A percentile compares a stretch with the other conserved stretches of the same genome.
Conservation (phyloP, 2,888 invertebrate species). For the Eupeodes latifasciatus region DNA sequence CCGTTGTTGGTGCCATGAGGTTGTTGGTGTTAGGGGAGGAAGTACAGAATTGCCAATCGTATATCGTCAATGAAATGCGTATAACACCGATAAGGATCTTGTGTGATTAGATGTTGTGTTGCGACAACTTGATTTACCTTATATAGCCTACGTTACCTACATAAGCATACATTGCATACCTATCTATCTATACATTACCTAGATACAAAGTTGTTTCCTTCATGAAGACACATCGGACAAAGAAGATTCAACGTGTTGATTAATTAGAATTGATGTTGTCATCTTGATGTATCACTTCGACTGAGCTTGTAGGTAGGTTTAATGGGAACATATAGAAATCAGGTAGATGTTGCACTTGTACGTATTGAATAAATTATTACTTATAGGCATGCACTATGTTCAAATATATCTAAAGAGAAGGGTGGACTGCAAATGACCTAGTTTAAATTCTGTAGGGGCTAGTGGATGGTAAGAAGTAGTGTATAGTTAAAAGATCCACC, state of each 20-base stretch:
- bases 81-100: constrained; percentile 69
- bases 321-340: background rate
- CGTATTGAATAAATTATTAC: constrained; percentile 33
- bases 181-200: no score
- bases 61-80: constrained; percentile 61
- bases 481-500: background rate
- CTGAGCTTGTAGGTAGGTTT: constrained; percentile 1
- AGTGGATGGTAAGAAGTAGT: background rate
- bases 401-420: background rate
- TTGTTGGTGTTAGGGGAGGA: background rate
- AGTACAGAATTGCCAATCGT: constrained; percentile 9
- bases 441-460: background rate
- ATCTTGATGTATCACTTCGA: constrained; percentile 64
- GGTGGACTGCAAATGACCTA: constrained; percentile 11
- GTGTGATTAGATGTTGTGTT: constrained; percentile 48
- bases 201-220: background rate
- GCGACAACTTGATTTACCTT: constrained; percentile 44
- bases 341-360: background rate
- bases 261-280: constrained; percentile 52
- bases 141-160: background rate
- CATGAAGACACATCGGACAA: constrained; percentile 11
- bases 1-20: background rate
- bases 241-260: constrained; percentile 36
- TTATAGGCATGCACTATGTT: constrained; percentile 6
- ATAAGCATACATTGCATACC: background rate